phyloP scores from a whole-genome alignment of 2,113 vertebrate genomes.

The Axis porcinus region DNA sequence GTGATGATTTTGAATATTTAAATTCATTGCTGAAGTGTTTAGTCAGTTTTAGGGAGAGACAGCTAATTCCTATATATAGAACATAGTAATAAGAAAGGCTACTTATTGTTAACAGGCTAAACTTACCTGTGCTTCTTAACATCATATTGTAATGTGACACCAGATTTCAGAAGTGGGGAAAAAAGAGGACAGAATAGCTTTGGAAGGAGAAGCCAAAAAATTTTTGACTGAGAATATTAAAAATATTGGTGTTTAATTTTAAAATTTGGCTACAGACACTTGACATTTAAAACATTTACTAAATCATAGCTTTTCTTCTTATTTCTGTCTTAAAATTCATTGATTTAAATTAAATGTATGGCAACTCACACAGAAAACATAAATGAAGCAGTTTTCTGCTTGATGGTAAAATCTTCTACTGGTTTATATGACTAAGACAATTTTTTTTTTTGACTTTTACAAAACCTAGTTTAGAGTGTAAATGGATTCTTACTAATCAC shows the following conservation, averaged over 20 bases:
- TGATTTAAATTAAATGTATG: constrained; percentile 19
- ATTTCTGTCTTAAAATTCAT: constrained; percentile 2
- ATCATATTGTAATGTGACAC: neutral
- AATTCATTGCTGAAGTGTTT: neutral
- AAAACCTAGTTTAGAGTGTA: neutral
- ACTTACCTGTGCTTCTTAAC: neutral
- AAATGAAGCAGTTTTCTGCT: neutral
- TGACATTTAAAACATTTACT: neutral
- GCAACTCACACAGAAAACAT: neutral
- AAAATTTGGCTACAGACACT: neutral
- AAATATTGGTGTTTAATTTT: neutral
- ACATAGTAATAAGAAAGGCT: neutral
- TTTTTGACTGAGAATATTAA: neutral
- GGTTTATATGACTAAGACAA: neutral
- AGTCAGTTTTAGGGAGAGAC: neutral
- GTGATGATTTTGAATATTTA: constrained; percentile 4
- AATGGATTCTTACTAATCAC: neutral
- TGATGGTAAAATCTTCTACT: neutral
- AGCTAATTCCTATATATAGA: neutral
- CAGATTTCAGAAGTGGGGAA: neutral
- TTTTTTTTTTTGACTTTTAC: neutral
- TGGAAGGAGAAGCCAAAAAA: neutral
- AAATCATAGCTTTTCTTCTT: neutral
- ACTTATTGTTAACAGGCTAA: neutral
- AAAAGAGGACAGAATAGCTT: neutral